Evolutionary conservation across 2,113 vertebrate genomes (phyloP).

Genomic region (Antechinus flavipes): DNA sequence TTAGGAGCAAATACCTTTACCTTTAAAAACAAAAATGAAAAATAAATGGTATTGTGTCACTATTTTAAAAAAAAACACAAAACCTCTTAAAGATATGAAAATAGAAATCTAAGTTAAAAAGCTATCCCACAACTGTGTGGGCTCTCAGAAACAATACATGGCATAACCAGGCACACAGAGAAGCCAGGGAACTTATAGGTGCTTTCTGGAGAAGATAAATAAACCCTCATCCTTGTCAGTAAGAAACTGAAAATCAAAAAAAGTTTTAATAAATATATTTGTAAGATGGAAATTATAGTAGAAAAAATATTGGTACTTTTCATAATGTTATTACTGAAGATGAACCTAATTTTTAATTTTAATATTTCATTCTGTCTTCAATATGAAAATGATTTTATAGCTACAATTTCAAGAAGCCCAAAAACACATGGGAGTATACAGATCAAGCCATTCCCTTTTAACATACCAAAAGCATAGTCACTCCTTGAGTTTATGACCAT

Average conservation of each 20-base stretch:
- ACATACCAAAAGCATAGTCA: slow-evolving; percentile 18
- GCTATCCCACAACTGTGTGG: neutral
- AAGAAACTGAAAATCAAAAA: neutral
- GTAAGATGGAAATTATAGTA: neutral
- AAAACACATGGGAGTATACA: neutral
- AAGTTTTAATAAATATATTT: neutral
- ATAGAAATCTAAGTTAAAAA: slow-evolving; percentile 38
- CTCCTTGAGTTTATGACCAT: neutral
- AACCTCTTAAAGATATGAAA: neutral
- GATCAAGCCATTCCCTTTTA: neutral
- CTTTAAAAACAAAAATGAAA: slow-evolving; percentile 78
- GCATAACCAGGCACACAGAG: neutral
- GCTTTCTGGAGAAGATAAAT: neutral
- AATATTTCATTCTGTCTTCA: neutral
- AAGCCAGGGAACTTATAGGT: neutral
- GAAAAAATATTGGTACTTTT: neutral
- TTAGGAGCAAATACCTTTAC: slow-evolving; percentile 91
- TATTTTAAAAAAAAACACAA: slow-evolving; percentile 1
- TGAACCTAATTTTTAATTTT: neutral
- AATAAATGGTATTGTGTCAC: slow-evolving; percentile 39
- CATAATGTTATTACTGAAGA: neutral
- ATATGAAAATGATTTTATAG: neutral
- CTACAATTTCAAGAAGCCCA: neutral
- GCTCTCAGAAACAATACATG: neutral
- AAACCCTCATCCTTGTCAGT: neutral